phyloP scores from a whole-genome alignment of 2,888 invertebrate species.

The Tachina grossa region DNA sequence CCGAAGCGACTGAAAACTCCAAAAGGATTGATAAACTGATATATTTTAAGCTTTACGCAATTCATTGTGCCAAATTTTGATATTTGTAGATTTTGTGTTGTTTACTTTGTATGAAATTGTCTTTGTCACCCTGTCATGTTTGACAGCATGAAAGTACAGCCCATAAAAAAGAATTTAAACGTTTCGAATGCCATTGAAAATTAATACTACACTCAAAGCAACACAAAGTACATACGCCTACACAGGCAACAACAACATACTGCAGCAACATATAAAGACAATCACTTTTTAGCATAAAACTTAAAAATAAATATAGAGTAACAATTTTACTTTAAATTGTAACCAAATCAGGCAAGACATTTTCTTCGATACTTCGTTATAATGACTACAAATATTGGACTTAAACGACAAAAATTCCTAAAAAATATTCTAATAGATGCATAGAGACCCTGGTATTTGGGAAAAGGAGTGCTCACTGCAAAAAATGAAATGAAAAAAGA shows the following conservation, averaged over 20 bases:
- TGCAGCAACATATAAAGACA: not conserved
- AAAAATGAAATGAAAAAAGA: not conserved
- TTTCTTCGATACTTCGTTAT: slow-evolving; percentile 23
- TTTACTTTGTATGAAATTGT: not conserved
- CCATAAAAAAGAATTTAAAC: slow-evolving; percentile 11
- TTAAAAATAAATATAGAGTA: not conserved
- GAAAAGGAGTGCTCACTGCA: slow-evolving; percentile 20
- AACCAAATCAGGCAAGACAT: slow-evolving; percentile 18
- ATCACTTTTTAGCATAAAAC: slow-evolving; percentile 8
- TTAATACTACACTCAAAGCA: slow-evolving; percentile 53
- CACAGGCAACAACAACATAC: slow-evolving; percentile 12
- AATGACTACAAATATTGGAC: slow-evolving; percentile 20
- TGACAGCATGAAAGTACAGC: not conserved
- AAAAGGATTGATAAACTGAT: too few species aligned
- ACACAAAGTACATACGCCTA: slow-evolving; percentile 57
- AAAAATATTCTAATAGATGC: not conserved
- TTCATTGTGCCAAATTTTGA: not conserved
- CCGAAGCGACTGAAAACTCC: too few species aligned
- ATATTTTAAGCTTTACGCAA: too few species aligned
- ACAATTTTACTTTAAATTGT: slow-evolving; percentile 40
- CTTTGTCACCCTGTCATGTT: not conserved
- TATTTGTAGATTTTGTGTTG: not conserved
- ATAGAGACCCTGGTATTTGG: slow-evolving; percentile 2
- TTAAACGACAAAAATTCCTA: slow-evolving; percentile 24
- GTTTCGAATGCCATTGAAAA: slow-evolving; percentile 58